Base-by-base conservation (phyloP, 2,888 invertebrate genomes). In the Hartigia nigra region DNA sequence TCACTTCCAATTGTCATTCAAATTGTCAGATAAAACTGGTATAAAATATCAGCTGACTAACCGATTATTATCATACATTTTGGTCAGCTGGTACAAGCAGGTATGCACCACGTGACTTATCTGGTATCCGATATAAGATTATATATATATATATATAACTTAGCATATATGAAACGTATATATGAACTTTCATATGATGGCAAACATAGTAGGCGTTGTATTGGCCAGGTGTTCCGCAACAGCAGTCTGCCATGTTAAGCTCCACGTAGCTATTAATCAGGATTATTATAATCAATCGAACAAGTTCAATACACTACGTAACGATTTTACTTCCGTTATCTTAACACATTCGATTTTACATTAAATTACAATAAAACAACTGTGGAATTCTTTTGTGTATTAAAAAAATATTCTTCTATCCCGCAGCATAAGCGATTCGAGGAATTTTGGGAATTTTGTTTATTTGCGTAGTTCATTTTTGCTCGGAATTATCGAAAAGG, bases 201-300 rank as follows among this genome's bases (percentile, higher is more conserved):
- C 75, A 31, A 34, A 31, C 72, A 37, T 37, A 75, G 75, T 75
- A 23, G 75, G 75, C 75, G 75, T 75, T 9, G 34, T 11, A 75
- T 32, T 75, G n/a, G 23, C 75, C 75, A 75, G 75, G 75, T 75
- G 75, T 75, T 34, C 37, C 75, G 36, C 75, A 37, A 36, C n/a
- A 12, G n/a, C 75, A n/a, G 34, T 37, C 32, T 75, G 23, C 36
- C 75, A 72, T 72, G 72, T 72, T 72, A 23, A 55, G 55, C 55
- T 55, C 0, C 23, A 55, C 55, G 55, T 55, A 55, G 55, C 23
- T 9, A 55, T 55, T 55, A 55, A 55, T 55, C 55, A 55, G 23
- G 23, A 55, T 55, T 55, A 55, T 55, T 55, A 55, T 55, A 23
- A 55, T 55, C 2, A 55, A 55, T 55, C 55, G 55, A 55, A 1